A percentile compares a stretch with the other conserved stretches of the same genome.
These are phyloP conservation scores for Spea multiplicata DNA, from an alignment of 2,113 vertebrate species.

Conservation along the genomic window DNA sequence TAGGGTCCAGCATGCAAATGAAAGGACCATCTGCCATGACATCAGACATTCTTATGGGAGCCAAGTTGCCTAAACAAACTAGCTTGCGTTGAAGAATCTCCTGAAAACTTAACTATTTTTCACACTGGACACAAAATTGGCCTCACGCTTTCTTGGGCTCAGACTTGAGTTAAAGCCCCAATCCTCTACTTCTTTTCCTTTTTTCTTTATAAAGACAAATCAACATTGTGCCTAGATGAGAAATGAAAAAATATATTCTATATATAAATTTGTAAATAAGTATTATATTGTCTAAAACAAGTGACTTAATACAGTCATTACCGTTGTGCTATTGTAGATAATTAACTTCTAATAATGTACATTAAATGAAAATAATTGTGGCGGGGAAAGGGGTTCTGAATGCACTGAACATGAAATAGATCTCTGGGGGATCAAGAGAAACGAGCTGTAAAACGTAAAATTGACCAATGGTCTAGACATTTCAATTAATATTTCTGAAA, in stretches of 20 bases:
- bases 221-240: conserved; percentile 73
- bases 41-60: conserved; percentile 80
- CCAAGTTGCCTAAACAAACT: conserved; percentile 71
- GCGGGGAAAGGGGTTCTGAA: conserved; percentile 44
- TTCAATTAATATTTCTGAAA: not conserved
- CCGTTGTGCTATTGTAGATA: conserved; percentile 53
- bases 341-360: conserved; percentile 31
- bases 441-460: not conserved
- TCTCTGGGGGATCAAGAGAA: not conserved
- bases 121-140: not conserved
- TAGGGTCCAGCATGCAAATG: conserved; percentile 97
- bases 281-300: conserved; percentile 51
- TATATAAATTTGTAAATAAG: conserved; percentile 65
- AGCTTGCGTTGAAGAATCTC: conserved; percentile 65
- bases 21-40: conserved; percentile 76
- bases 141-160: conserved; percentile 16
- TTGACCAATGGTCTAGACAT: not conserved
- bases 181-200: conserved; percentile 38
- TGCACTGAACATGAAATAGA: conserved; percentile 64
- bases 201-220: conserved; percentile 69
- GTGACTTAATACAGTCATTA: conserved; percentile 48
- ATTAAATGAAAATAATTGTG: conserved; percentile 31
- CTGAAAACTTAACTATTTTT: conserved; percentile 2
- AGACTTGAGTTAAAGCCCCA: conserved; percentile 53
- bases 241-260: conserved; percentile 57